phyloP scores from a whole-genome alignment of 2,113 vertebrate species.

The Aptenodytes forsteri region DNA sequence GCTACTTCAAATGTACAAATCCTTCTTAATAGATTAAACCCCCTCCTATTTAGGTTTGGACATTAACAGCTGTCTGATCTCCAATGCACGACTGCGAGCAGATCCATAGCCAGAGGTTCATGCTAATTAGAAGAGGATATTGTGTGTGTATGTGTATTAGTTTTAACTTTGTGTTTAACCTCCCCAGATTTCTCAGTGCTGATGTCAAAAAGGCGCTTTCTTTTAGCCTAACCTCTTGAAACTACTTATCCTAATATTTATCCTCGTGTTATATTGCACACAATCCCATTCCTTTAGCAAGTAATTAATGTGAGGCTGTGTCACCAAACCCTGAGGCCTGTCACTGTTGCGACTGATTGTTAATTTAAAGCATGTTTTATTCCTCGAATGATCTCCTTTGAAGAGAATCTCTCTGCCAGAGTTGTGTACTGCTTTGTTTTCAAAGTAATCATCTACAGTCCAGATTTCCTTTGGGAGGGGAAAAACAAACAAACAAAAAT shows the following conservation, averaged over 20 bases:
- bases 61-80: neutral
- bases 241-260: constrained; percentile 40
- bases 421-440: constrained; percentile 54
- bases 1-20: neutral
- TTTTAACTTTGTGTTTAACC: neutral
- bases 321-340: constrained; percentile 16
- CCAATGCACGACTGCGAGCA: neutral
- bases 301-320: constrained; percentile 16
- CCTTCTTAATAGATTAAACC: neutral
- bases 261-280: neutral
- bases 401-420: constrained; percentile 21
- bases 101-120: neutral
- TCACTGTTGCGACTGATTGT: constrained; percentile 13
- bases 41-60: neutral
- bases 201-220: neutral
- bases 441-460: constrained; percentile 40
- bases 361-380: constrained; percentile 51
- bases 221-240: constrained; percentile 14
- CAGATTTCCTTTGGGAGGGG: constrained; percentile 41
- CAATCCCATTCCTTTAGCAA: neutral
- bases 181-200: neutral
- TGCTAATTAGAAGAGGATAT: neutral
- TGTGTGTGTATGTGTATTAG: neutral
- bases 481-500: constrained; percentile 64
- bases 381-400: constrained; percentile 40